Conservation (phyloP, 2,113 vertebrate species). For the Brachyistius frenatus region DNA sequence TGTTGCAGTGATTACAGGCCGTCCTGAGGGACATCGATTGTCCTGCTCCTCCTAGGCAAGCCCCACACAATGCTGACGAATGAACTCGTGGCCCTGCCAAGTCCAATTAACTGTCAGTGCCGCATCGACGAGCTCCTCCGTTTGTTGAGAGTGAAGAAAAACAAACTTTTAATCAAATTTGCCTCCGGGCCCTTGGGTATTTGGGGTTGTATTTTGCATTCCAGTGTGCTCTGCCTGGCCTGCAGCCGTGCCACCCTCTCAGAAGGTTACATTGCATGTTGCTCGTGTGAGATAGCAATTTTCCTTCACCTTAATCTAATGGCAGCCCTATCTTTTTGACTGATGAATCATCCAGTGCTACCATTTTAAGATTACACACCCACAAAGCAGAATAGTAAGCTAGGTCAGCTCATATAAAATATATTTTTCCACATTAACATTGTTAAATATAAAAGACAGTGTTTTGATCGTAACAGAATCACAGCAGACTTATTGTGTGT, state of each 20-base stretch:
- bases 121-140: constrained; percentile 88
- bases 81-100: constrained; percentile 95
- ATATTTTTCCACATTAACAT: constrained; percentile 23
- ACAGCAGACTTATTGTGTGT: background rate
- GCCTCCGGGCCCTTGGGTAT: constrained; percentile 81
- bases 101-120: constrained; percentile 94
- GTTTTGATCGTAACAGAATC: constrained; percentile 33
- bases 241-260: constrained; percentile 71
- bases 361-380: constrained; percentile 41
- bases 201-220: constrained; percentile 84
- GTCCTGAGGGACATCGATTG: constrained; percentile 91
- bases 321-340: constrained; percentile 42
- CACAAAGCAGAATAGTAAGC: constrained; percentile 27
- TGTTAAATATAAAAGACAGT: constrained; percentile 28
- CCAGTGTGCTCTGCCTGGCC: constrained; percentile 72
- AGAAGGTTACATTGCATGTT: constrained; percentile 76
- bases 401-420: constrained; percentile 39
- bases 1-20: constrained; percentile 93
- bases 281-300: constrained; percentile 63
- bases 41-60: constrained; percentile 90
- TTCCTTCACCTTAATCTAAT: constrained; percentile 52
- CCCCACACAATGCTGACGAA: constrained; percentile 94
- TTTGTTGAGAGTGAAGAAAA: constrained; percentile 88
- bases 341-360: constrained; percentile 45
- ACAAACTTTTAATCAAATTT: constrained; percentile 90